These are phyloP conservation scores for Gallinago stenura DNA, from an alignment of 2,797 vertebrate genomes.

Conservation along the genomic window DNA sequence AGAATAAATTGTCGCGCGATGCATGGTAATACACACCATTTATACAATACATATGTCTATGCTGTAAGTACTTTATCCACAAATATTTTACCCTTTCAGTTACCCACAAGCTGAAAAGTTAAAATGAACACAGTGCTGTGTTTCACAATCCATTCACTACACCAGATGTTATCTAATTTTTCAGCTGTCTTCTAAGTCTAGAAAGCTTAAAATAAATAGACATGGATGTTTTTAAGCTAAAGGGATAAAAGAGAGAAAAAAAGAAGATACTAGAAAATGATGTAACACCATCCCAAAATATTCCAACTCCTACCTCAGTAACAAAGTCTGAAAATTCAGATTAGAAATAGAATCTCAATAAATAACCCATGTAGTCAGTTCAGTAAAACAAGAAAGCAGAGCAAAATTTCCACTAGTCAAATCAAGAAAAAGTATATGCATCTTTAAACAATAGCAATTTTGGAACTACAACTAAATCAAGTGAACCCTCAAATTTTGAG, in stretches of 20 bases:
- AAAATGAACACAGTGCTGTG: background rate
- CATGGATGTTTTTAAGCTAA: background rate
- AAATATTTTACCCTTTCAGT: background rate
- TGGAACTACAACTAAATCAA: background rate
- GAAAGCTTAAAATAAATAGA: background rate
- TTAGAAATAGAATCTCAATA: background rate
- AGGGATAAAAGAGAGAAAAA: background rate
- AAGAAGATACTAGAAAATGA: background rate
- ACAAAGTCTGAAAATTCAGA: background rate
- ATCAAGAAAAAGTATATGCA: background rate
- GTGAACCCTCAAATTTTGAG: background rate
- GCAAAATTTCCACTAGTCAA: background rate
- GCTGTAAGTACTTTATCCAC: background rate
- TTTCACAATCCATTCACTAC: background rate
- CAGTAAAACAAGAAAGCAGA: background rate
- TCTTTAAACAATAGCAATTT: background rate
- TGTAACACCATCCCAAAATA: background rate
- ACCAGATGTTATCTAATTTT: background rate
- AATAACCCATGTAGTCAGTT: background rate
- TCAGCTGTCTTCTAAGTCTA: background rate
- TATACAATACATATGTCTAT: accelerated
- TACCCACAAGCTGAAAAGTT: background rate
- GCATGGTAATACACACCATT: background rate
- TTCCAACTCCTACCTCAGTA: background rate
- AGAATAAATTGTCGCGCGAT: background rate